Evolutionary conservation across 2,888 invertebrate species (phyloP).

Genomic region (Hydrotaea diabolus): DNA sequence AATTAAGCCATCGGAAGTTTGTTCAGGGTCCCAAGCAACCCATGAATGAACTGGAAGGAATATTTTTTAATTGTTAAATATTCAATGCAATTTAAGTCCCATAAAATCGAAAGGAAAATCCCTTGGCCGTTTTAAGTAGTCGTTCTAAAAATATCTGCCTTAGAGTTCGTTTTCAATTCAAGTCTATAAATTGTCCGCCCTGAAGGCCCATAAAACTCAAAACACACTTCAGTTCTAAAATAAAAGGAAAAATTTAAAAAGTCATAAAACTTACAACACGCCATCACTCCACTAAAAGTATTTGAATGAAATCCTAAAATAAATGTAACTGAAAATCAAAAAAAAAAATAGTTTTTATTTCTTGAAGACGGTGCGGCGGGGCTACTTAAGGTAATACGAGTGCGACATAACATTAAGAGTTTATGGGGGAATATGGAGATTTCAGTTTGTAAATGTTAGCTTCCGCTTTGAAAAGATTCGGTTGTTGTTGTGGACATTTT

Average conservation of each 20-base stretch:
- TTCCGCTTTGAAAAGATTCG: constrained; percentile 23
- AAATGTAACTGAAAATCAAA: neutral
- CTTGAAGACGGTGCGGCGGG: too few relatives aligned
- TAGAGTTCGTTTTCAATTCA: neutral
- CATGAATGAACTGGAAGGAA: neutral
- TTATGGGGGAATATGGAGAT: constrained; percentile 5
- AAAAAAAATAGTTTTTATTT: neutral
- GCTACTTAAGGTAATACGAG: too few relatives aligned
- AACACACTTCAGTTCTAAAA: neutral
- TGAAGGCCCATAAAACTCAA: constrained; percentile 11
- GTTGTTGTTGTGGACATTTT: neutral
- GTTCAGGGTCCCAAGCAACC: neutral
- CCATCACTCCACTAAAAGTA: neutral
- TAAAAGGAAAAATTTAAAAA: constrained; percentile 28
- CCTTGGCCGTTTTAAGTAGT: neutral
- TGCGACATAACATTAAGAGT: constrained; percentile 8
- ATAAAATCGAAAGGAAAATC: neutral
- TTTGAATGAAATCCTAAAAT: neutral
- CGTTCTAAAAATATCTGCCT: constrained; percentile 13
- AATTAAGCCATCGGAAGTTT: neutral
- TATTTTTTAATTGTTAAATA: neutral
- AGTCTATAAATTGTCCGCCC: neutral
- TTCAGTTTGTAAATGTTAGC: neutral
- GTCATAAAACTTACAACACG: constrained; percentile 42
- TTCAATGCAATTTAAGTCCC: neutral